Base-by-base conservation (phyloP, 2,797 vertebrate species). In the Malurus splendens region DNA sequence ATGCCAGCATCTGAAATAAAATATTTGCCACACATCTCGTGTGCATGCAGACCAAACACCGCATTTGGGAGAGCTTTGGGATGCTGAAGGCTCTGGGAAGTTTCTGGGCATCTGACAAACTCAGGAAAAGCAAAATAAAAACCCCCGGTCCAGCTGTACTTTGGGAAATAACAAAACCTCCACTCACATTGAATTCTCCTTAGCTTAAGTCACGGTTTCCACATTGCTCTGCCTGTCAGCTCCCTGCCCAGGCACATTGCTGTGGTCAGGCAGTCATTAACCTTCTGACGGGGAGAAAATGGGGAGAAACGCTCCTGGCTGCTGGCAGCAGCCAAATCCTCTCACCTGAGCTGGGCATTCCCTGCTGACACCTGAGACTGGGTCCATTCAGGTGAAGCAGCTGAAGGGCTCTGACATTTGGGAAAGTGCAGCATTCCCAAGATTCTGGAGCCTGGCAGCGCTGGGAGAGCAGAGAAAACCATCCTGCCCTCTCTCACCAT, bases 1-100 rank as follows among this genome's bases (percentile, higher is more conserved):
- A 93, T 89, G 94, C 93, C 92, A 95, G 93, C 90, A 36, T 93
- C 91, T 92, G 93, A 94, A 91, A 91, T 91, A 64, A 92, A 94
- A 90, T 95, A 94, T 94, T 95, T 95, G 95, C 92, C 92, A 80
- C 67, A 91, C 86, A 80, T 94, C 87, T 93, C 41, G 5, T 33
- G 72, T 24, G 44, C 42, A 1, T 78, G 91, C 93, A 95, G 93
- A 89, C 92, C 94, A 94, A 95, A 94, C 92, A 94, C 87, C 33
- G 88, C 68, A 33, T 85, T 51, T 0, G 0, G 61, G 83, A 91
- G 86, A 93, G 48, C 86, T 44, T 27, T 5, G 39, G 2, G 27
- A 47, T 66, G 75, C 7, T 27, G 65, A 27, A 82, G 76, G 65
- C 39, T 88, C 50, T 27, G 33, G 55, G 76, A 76, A 32, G 42